phyloP scores from a whole-genome alignment of 2,797 vertebrate genomes.

The Smutsia temminckii region DNA sequence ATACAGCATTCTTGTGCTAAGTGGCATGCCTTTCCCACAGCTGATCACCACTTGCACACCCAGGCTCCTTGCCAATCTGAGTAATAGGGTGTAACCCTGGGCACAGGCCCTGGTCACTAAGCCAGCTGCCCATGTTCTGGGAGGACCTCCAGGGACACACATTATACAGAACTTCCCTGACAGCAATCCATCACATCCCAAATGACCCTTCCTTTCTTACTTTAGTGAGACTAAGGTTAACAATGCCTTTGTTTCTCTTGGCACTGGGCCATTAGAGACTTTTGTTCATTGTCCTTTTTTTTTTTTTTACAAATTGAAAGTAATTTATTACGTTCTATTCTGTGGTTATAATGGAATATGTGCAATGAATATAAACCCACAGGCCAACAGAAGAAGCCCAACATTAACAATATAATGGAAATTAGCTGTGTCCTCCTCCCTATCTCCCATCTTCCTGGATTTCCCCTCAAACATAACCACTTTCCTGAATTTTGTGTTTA shows the following conservation, averaged over 20 bases:
- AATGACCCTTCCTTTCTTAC: neutral
- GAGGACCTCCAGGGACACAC: neutral
- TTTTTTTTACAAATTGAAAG: conserved; percentile 21
- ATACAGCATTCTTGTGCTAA: neutral
- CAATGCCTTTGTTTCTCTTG: neutral
- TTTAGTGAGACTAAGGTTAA: neutral
- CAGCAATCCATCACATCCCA: neutral
- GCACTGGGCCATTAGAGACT: neutral
- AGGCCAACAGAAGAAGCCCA: neutral
- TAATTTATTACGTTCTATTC: neutral
- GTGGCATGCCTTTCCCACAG: neutral
- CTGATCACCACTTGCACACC: neutral
- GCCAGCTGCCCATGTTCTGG: neutral
- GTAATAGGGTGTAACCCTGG: neutral
- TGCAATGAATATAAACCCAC: neutral
- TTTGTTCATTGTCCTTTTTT: neutral
- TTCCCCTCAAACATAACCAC: neutral
- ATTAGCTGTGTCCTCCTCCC: neutral
- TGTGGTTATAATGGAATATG: neutral
- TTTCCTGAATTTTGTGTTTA: neutral
- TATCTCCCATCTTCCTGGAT: neutral
- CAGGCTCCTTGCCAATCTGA: neutral
- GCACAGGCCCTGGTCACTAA: neutral
- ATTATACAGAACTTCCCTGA: neutral
- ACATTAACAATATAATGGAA: neutral